phyloP scores from a whole-genome alignment of 2,797 vertebrate genomes.

The Steatocranus sp. region DNA sequence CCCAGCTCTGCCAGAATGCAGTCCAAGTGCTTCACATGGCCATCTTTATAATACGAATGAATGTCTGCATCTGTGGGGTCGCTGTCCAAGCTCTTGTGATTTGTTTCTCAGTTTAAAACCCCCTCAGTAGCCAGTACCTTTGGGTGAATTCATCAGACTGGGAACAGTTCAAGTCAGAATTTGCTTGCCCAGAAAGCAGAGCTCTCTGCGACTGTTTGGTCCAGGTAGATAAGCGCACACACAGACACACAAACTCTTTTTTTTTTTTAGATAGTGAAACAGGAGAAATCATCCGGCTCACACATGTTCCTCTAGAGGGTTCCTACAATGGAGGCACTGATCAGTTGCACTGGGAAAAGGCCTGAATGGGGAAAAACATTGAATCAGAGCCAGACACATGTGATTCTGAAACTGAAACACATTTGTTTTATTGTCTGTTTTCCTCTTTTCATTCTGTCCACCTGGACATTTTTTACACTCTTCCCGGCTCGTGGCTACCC shows the following conservation, averaged over 20 bases:
- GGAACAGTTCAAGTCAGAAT: not conserved
- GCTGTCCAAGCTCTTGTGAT: not conserved
- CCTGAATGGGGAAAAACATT: not conserved
- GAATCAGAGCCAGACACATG: not conserved
- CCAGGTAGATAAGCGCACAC: not conserved
- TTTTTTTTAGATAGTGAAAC: not conserved
- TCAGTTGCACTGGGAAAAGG: not conserved
- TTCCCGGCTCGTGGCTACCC: not conserved
- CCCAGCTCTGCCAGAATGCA: not conserved
- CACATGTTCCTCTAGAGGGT: not conserved
- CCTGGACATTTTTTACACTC: not conserved
- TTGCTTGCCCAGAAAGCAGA: slow-evolving; percentile 6
- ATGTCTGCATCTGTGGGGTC: not conserved
- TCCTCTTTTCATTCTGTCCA: not conserved
- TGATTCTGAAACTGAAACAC: not conserved
- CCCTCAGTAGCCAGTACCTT: not conserved
- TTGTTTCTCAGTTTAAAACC: slow-evolving; percentile 3
- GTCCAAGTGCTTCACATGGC: not conserved
- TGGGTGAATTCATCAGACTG: not conserved
- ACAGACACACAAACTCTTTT: not conserved
- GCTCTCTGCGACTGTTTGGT: slow-evolving; percentile 20
- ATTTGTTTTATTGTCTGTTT: not conserved
- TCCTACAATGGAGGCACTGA: not conserved
- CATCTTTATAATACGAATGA: not conserved
- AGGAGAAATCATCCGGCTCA: not conserved